phyloP scores from a whole-genome alignment of 2,888 invertebrate species.

The Aspidiotus destructor region DNA sequence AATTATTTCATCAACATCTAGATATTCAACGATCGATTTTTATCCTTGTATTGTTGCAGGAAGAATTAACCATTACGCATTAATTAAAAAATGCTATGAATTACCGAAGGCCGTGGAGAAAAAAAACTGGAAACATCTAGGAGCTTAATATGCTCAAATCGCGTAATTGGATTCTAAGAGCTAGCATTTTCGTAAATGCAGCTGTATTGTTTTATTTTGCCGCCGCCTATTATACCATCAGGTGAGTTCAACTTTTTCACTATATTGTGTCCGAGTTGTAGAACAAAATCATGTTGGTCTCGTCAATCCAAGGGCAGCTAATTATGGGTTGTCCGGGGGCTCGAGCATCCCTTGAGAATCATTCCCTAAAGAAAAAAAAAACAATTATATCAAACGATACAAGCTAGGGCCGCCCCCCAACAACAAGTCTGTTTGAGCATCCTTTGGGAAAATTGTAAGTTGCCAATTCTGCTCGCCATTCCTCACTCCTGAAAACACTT shows the following conservation, averaged over 20 bases:
- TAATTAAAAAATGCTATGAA: constrained; percentile 31
- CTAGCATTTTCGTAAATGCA: constrained; percentile 32
- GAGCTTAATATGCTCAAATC: constrained; percentile 32
- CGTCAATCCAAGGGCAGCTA: no score
- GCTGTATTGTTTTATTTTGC: constrained; percentile 32
- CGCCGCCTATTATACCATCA: constrained; percentile 27
- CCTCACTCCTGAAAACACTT: no score
- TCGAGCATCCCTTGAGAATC: no score
- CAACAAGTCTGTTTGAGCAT: no score
- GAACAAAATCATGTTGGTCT: no score
- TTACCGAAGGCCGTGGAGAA: constrained; percentile 29
- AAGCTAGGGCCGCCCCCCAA: no score
- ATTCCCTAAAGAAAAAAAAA: no score
- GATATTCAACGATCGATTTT: constrained; percentile 8
- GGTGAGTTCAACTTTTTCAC: constrained; percentile 12
- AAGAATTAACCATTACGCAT: constrained; percentile 7
- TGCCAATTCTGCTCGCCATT: no score
- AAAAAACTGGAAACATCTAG: constrained; percentile 30
- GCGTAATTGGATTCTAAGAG: constrained; percentile 31
- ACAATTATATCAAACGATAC: no score
- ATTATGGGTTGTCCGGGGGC: no score
- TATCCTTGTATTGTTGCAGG: constrained; percentile 1
- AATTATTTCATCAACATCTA: background rate
- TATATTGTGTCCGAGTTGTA: no score
- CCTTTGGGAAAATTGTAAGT: no score